Evolutionary conservation across 1,140 invertebrate species (phyloP).

Genomic region (Euura lappo): DNA sequence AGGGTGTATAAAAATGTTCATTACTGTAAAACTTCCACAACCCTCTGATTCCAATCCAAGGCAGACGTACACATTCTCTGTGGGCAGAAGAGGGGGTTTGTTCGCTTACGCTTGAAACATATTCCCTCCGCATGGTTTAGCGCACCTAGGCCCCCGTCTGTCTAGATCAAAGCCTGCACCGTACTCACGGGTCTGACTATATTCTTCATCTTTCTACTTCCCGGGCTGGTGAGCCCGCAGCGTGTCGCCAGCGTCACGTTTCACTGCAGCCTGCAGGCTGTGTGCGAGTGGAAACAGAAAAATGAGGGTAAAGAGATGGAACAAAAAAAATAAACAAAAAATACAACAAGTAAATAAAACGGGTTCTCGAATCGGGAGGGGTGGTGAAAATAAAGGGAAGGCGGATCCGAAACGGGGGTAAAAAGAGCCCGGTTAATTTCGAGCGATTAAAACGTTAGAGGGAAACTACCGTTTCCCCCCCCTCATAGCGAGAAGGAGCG

Average conservation of each 20-base stretch:
- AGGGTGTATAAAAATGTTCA: conserved; percentile 15
- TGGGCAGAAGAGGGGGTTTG: neutral
- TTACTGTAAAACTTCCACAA: neutral
- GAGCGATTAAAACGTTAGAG: conserved; percentile 2
- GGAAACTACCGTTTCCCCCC: neutral
- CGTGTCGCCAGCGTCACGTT: too few species aligned
- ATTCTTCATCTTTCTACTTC: neutral
- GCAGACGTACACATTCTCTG: neutral
- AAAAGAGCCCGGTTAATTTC: neutral
- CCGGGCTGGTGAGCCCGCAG: neutral
- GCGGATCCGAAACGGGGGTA: neutral
- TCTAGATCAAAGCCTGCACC: conserved; percentile 1
- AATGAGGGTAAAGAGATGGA: neutral
- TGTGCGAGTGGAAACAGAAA: neutral
- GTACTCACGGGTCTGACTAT: neutral
- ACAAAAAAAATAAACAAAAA: neutral
- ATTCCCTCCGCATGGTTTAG: conserved; percentile 2
- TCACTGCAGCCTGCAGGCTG: neutral
- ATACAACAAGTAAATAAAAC: neutral
- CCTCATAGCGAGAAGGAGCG: neutral
- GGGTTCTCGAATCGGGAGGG: too few species aligned
- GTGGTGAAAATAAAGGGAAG: neutral
- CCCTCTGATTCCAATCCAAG: neutral
- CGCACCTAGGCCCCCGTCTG: neutral
- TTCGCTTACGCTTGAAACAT: conserved; percentile 4